Evolutionary conservation across 2,113 vertebrate genomes (phyloP).

Genomic region (Halichoerus grypus): DNA sequence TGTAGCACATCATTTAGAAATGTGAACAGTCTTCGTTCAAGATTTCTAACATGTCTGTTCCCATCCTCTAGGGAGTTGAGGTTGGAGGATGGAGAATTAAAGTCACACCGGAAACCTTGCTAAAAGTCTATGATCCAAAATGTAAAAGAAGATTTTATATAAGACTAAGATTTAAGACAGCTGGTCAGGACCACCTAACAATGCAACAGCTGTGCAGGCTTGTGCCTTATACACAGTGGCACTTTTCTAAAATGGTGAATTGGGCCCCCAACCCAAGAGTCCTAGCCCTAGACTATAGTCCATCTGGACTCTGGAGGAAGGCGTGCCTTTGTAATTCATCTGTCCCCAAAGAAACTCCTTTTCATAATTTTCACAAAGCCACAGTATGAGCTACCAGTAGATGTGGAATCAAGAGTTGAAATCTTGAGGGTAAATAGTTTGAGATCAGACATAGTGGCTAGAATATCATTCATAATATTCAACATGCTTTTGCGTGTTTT

Average conservation of each 20-base stretch:
- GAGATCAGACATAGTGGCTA: not conserved
- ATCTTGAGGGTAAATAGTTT: not conserved
- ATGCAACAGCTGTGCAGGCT: too few species aligned
- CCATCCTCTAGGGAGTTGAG: not conserved
- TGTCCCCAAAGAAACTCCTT: not conserved
- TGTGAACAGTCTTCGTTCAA: not conserved
- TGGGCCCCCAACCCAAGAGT: accelerated
- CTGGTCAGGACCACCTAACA: not conserved
- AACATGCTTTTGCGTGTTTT: not conserved
- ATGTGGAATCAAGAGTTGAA: not conserved
- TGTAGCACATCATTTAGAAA: not conserved
- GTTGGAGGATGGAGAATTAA: not conserved
- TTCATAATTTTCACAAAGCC: not conserved
- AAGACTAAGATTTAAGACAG: not conserved
- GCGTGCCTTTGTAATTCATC: not conserved
- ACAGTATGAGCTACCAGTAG: not conserved
- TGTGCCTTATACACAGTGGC: not conserved
- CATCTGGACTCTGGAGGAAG: not conserved
- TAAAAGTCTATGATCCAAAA: not conserved
- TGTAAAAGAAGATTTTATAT: not conserved
- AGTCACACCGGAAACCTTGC: not conserved
- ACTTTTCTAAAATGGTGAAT: not conserved
- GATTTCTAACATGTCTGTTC: accelerated
- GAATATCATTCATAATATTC: not conserved
- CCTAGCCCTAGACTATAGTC: not conserved